Percentiles rank a stretch among this genome's conserved stretches.
These are phyloP conservation scores for Scotopteryx bipunctaria DNA, from an alignment of 2,888 invertebrate species.

Conservation along the genomic window DNA sequence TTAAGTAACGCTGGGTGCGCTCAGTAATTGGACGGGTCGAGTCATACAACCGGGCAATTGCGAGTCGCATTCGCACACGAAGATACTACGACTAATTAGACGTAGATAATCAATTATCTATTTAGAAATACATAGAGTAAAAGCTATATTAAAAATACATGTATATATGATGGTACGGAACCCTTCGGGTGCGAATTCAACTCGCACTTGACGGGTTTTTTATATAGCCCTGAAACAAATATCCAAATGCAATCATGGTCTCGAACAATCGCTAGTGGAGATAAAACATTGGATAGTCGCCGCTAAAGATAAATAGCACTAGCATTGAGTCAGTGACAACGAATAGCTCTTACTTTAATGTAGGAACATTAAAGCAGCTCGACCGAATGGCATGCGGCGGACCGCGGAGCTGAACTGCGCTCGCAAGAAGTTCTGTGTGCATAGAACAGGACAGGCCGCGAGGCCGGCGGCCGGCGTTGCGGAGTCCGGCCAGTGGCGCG, in stretches of 20 bases:
- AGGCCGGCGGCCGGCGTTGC: constrained; percentile 3
- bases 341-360: constrained; percentile 4
- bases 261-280: neutral
- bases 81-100: no score
- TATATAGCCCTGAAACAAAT: no score
- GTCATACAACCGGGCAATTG: no score
- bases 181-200: no score
- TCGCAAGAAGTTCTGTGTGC: constrained; percentile 24
- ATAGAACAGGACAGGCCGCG: constrained; percentile 3
- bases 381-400: constrained; percentile 18
- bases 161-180: no score
- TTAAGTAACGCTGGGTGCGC: no score
- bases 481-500: constrained; percentile 32
- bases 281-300: neutral
- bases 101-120: no score
- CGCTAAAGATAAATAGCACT: neutral
- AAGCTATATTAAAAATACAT: no score
- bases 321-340: constrained; percentile 6
- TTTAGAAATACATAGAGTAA: no score
- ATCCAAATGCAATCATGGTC: neutral
- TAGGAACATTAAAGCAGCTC: constrained; percentile 16
- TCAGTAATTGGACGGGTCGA: no score
- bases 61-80: no score
- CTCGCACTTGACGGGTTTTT: no score
- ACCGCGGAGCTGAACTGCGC: constrained; percentile 18